phyloP scores from a whole-genome alignment of 2,797 vertebrate species.

The Propithecus deckenii region DNA sequence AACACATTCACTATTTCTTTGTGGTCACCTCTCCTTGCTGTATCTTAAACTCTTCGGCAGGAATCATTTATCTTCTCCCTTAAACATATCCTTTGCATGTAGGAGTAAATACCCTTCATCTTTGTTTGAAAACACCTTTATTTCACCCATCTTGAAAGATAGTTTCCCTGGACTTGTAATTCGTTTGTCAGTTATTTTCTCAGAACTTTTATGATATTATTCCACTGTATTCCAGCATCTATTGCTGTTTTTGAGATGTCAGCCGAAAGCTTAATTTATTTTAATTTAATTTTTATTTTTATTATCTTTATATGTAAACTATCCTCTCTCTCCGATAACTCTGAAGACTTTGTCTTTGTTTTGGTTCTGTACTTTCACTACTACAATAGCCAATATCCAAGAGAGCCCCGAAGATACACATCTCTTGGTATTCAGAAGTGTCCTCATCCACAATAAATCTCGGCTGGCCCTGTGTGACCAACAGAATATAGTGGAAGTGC shows the following conservation, averaged over 20 bases:
- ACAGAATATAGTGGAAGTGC: neutral
- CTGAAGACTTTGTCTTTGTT: neutral
- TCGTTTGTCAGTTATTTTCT: too few species aligned
- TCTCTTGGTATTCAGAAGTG: neutral
- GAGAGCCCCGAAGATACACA: neutral
- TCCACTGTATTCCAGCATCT: too few species aligned
- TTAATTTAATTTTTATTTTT: too few species aligned
- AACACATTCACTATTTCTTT: neutral
- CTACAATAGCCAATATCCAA: neutral
- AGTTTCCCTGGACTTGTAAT: too few species aligned
- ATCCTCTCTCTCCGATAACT: neutral
- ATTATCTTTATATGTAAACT: neutral
- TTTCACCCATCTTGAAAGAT: too few species aligned
- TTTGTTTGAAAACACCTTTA: neutral
- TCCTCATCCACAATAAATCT: neutral
- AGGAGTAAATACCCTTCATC: neutral
- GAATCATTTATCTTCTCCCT: neutral
- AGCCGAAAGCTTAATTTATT: too few species aligned
- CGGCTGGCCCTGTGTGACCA: neutral
- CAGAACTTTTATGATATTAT: too few species aligned
- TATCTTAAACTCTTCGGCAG: neutral
- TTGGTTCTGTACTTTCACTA: neutral
- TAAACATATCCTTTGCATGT: neutral
- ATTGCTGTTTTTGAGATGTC: too few species aligned
- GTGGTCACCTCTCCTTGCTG: too few species aligned